Evolutionary conservation across 2,113 vertebrate species (phyloP).

Genomic region (Periophthalmus modestus): DNA sequence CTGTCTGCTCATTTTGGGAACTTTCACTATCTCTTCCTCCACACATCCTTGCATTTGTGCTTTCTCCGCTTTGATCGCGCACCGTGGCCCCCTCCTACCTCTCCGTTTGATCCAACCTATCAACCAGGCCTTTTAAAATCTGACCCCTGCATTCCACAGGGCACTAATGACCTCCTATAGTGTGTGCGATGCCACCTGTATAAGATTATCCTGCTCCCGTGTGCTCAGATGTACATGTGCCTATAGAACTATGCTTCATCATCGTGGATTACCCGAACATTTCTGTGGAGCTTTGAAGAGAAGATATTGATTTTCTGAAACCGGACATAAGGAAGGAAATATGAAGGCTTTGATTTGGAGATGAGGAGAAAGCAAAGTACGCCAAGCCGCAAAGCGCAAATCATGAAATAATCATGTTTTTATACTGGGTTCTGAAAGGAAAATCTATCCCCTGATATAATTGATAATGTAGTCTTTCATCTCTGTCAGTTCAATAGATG

Average conservation of each 20-base stretch:
- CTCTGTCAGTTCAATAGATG: conserved; percentile 21
- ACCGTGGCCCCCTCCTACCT: conserved; percentile 38
- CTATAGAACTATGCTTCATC: conserved; percentile 39
- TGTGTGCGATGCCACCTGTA: conserved; percentile 43
- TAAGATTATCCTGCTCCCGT: conserved; percentile 45
- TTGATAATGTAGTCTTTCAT: conserved; percentile 47
- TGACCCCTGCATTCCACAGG: conserved; percentile 73
- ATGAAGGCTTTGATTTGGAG: conserved; percentile 22
- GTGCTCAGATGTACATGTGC: conserved; percentile 24
- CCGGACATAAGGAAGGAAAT: conserved; percentile 40
- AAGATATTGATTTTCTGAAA: conserved; percentile 60
- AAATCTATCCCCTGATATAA: conserved; percentile 24
- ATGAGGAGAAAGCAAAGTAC: conserved; percentile 14
- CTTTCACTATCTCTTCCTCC: conserved; percentile 40
- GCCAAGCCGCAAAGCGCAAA: conserved; percentile 33
- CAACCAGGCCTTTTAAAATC: conserved; percentile 71
- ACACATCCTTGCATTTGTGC: conserved; percentile 48
- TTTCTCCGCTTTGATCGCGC: conserved; percentile 52
- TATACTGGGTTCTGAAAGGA: conserved; percentile 24
- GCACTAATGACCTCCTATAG: conserved; percentile 65
- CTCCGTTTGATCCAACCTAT: conserved; percentile 68
- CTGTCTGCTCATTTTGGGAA: conserved; percentile 22
- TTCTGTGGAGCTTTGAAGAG: conserved; percentile 47
- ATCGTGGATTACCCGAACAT: conserved; percentile 48
- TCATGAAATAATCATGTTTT: conserved; percentile 34